phyloP scores from a whole-genome alignment of 23 tunicate genomes.

The Trididemnum miniatum region DNA sequence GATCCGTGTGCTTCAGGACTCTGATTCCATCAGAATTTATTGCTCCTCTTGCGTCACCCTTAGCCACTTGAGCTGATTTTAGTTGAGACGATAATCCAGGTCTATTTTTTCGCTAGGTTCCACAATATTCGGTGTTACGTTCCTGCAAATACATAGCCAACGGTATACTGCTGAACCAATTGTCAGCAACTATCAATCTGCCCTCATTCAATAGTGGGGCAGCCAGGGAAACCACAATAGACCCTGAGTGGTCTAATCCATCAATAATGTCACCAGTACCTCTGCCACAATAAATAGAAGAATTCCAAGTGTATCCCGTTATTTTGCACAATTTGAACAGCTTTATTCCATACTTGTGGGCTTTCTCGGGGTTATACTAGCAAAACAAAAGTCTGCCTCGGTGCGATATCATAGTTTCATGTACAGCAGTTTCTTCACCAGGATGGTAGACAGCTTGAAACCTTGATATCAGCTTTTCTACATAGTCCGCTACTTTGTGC shows the following conservation, averaged over 20 bases:
- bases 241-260: slow-evolving; percentile 5
- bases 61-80: slow-evolving; percentile 17
- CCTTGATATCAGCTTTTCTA: too few relatives aligned
- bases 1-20: slow-evolving; percentile 10
- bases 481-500: too few relatives aligned
- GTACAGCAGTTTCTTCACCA: too few relatives aligned
- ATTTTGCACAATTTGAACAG: slow-evolving; percentile 7
- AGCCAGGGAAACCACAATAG: slow-evolving; percentile 12
- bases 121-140: slow-evolving; percentile 25
- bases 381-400: slow-evolving; percentile 6
- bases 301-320: slow-evolving; percentile 7
- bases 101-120: slow-evolving; percentile 28
- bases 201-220: slow-evolving; percentile 15
- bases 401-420: too few relatives aligned
- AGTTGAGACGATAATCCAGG: slow-evolving; percentile 14
- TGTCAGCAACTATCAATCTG: slow-evolving; percentile 28
- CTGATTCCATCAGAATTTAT: slow-evolving; percentile 27
- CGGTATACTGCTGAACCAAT: slow-evolving; percentile 28
- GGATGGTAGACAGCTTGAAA: too few relatives aligned
- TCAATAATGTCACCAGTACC: background rate
- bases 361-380: slow-evolving; percentile 9
- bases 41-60: slow-evolving; percentile 15
- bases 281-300: slow-evolving; percentile 5
- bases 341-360: background rate
- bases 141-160: slow-evolving; percentile 25